Base-by-base conservation (phyloP, 2,113 vertebrate species). In the Girardinichthys multiradiatus region DNA sequence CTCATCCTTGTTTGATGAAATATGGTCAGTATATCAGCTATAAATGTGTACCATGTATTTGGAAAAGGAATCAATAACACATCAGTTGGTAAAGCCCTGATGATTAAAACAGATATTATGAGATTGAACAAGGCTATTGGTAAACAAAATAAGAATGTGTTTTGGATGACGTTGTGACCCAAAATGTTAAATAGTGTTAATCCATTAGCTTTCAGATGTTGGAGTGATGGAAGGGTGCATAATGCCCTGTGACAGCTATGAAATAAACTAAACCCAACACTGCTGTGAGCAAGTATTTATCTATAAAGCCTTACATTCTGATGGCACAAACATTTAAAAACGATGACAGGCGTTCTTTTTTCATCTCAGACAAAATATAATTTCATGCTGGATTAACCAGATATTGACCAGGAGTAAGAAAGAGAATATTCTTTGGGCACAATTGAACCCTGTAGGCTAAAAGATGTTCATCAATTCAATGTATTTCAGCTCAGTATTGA, bases 301-400 rank as follows among this genome's bases (percentile, higher is more conserved):
- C 90, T 90, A 70, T 84, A 84, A 92, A 84, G 81, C 83, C 73
- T 85, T 68, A 76, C 64, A 90, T 86, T 92, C 81, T 81, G 86
- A 92, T 89, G 87, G 84, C 82, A 89, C 85, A 84, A 89, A 92
- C 82, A 89, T 92, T 91, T 70, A 81, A 78, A 92, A 91, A 75
- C 63, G 77, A 90, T 89, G 91, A 92, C 89, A 91, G 87, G 88
- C 68, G 19, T 62, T 84, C 75, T 81, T 72, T 76, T 86, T 83
- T 84, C 81, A 85, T 83, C 77, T 86, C 74, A 39, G 89, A 90
- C 89, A 90, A 92, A 94, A 90, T 87, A 93, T 90, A 89, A 94
- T 93, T 93, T 93, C 92, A 90, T 92, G 93, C 88, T 86, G 91
- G 89, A 92, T 94, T 92, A 93, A 89, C 77, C 85, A 79, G 73